These are phyloP conservation scores for Neofelis nebulosa DNA, from an alignment of 2,113 vertebrate species.

Conservation along the genomic window DNA sequence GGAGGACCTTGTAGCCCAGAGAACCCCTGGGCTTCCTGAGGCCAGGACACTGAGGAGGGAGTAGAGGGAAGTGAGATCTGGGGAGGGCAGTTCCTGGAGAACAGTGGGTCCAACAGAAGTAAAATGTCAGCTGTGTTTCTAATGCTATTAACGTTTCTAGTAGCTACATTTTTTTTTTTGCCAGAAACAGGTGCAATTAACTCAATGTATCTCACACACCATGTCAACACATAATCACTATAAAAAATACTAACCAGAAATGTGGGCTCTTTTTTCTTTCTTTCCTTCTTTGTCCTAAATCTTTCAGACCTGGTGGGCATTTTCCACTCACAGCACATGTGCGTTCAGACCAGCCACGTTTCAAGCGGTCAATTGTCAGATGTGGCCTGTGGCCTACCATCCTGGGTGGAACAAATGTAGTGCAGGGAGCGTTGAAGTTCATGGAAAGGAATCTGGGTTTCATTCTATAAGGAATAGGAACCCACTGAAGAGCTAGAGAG, in stretches of 20 bases:
- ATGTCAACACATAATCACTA: background rate
- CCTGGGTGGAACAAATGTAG: no score
- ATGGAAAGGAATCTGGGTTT: background rate
- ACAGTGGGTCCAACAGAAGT: background rate
- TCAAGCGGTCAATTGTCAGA: background rate
- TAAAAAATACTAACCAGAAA: background rate
- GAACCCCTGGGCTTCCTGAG: background rate
- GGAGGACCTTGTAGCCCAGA: background rate
- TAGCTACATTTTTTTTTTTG: background rate
- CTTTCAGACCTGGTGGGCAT: background rate
- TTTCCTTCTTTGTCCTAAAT: background rate
- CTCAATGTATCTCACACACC: background rate
- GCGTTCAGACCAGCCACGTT: background rate
- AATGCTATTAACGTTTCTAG: background rate
- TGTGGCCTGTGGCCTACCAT: no score
- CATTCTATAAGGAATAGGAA: background rate
- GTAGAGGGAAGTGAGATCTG: background rate
- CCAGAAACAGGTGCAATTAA: background rate
- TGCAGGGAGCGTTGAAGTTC: rapidly evolving
- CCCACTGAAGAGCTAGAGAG: background rate
- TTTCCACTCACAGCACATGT: background rate
- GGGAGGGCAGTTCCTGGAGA: background rate
- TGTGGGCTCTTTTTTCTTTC: background rate
- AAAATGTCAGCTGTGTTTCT: background rate
- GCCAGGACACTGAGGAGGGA: background rate